Percentiles rank a stretch among this genome's conserved stretches.
Evolutionary conservation across 2,888 invertebrate genomes (phyloP).

Genomic region (Rhagonycha fulva): DNA sequence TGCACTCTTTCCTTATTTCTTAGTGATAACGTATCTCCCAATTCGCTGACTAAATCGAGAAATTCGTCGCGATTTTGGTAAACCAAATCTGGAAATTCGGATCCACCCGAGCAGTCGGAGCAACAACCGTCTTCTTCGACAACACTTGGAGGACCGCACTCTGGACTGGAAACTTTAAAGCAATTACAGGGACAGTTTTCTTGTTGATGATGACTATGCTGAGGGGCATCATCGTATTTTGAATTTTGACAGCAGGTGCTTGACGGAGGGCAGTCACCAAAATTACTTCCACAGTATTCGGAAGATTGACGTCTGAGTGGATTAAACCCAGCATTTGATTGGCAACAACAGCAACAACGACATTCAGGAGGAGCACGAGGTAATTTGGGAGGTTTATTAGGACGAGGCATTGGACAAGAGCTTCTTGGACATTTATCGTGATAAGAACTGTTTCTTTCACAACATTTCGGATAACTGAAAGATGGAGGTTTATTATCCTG

Average conservation of each 20-base stretch:
- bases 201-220: not conserved
- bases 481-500: not conserved
- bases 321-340: not conserved
- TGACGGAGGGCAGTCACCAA: not conserved
- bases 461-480: not conserved
- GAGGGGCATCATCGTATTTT: not conserved
- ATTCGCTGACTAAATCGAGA: conserved; percentile 48
- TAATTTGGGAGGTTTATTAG: not conserved
- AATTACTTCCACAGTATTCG: not conserved
- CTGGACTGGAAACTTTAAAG: not conserved
- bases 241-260: not conserved
- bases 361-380: not conserved
- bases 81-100: conserved; percentile 42
- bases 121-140: conserved; percentile 31
- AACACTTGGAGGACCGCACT: conserved; percentile 1
- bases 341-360: not conserved
- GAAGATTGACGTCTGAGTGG: not conserved
- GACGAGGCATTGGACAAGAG: not conserved
- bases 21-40: conserved; percentile 50
- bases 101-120: conserved; percentile 31
- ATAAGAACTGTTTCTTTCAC: not conserved
- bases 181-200: not conserved
- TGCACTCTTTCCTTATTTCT: conserved; percentile 49
- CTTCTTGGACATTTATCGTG: not conserved
- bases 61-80: conserved; percentile 52